Conservation (phyloP, 2,888 invertebrate genomes). For the Troides helena region DNA sequence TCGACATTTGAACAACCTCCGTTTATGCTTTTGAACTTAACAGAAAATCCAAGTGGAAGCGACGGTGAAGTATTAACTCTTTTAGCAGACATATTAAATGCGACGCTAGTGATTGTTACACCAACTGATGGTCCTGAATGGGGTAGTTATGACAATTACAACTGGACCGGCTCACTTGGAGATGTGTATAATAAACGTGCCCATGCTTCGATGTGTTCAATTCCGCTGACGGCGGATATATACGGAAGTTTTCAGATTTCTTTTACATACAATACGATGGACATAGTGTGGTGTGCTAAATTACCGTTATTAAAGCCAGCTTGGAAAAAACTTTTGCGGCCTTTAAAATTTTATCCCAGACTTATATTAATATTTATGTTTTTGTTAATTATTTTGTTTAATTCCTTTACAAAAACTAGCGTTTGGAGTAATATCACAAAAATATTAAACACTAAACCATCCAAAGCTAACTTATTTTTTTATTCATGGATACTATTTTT, state of each 20-base stretch:
- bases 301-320: conserved; percentile 45
- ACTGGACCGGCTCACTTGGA: conserved; percentile 62
- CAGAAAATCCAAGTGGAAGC: conserved; percentile 43
- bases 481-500: conserved; percentile 55
- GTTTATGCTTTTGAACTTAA: conserved; percentile 50
- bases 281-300: conserved; percentile 55
- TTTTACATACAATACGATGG: conserved; percentile 52
- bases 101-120: conserved; percentile 46
- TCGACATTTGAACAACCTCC: conserved; percentile 59
- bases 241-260: conserved; percentile 60
- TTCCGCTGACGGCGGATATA: conserved; percentile 47
- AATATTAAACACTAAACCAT: conserved; percentile 40
- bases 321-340: conserved; percentile 56
- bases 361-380: conserved; percentile 46
- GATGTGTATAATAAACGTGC: conserved; percentile 48
- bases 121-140: conserved; percentile 42
- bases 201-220: conserved; percentile 49
- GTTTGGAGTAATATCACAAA: conserved; percentile 40
- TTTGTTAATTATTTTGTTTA: conserved; percentile 44
- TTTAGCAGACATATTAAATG: conserved; percentile 49
- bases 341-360: conserved; percentile 45
- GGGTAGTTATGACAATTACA: conserved; percentile 47
- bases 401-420: conserved; percentile 41
- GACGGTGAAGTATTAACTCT: conserved; percentile 55
- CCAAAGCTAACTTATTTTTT: conserved; percentile 51